Evolutionary conservation across 2,113 vertebrate genomes (phyloP), one percentile per base, ranked within the genome.

Genomic region (Eudyptes chrysolophus): DNA sequence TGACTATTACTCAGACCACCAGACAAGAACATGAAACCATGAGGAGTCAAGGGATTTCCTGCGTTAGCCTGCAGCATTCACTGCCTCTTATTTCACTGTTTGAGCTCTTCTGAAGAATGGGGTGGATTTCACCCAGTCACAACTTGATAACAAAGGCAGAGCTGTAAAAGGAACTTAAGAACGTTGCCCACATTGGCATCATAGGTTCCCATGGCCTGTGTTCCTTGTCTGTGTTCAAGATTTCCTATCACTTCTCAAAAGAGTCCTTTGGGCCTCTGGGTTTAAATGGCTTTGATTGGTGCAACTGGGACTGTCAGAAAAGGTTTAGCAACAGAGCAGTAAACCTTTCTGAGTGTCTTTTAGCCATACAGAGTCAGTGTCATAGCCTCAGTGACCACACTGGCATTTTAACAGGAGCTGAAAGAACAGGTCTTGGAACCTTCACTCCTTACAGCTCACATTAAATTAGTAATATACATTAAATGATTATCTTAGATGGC

Each of bases 391-490:
- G 42, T 38, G 85, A 68, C 87, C 92, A 30, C 0, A 0, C 29
- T 54, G 29, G 40, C n/a, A 12, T 22, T 76, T 88, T 84, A 93
- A 93, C 8, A 34, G n/a, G 29, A 96, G 68, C 90, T 86, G 94
- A 88, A 82, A 32, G 90, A 90, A 71, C 92, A 71, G 82, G 22
- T 94, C 94, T 97, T 64, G 62, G 78, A 92, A 38, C 69, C 84
- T 86, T 96, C 95, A 48, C 72, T 92, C 27, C 79, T 61, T 44
- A 8, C 72, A 48, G 36, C 25, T 96, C 88, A 58, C 60, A 64
- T 88, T 92, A 75, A 97, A 94, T 96, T 70, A 97, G 86, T 78
- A 76, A 93, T 77, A 75, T 3, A 52, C 40, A 18, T 95, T 92
- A 96, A 94, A 83, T 38, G 60, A 32, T 82, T 82, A 87, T 71